Evolutionary conservation across 2,113 vertebrate genomes (phyloP).

Genomic region (Otis tarda): DNA sequence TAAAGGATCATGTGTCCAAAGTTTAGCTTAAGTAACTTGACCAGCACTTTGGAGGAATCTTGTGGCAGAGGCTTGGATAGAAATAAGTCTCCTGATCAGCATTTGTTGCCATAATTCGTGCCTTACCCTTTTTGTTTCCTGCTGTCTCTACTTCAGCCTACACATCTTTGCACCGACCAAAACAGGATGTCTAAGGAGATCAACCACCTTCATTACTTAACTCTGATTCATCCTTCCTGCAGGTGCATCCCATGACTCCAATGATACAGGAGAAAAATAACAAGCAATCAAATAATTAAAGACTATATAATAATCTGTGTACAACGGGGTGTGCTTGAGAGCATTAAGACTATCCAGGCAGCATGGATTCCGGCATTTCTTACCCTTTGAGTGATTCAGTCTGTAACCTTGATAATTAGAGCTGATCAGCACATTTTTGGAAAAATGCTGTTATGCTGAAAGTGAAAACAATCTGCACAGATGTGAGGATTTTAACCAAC

Average conservation of each 20-base stretch:
- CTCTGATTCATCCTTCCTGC: slow-evolving; percentile 31
- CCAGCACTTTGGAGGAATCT: neutral
- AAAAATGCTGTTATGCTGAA: slow-evolving; percentile 49
- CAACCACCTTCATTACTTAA: slow-evolving; percentile 1
- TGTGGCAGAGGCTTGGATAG: neutral
- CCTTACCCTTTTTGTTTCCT: neutral
- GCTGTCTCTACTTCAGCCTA: neutral
- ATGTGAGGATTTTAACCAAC: slow-evolving; percentile 47
- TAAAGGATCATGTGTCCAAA: neutral
- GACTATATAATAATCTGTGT: neutral
- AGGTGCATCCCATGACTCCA: slow-evolving; percentile 16
- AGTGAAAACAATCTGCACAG: neutral
- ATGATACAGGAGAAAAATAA: neutral
- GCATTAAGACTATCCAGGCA: slow-evolving; percentile 21
- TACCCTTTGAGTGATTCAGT: slow-evolving; percentile 52
- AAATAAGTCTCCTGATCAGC: neutral
- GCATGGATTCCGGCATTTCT: neutral
- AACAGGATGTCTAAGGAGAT: neutral
- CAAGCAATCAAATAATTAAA: slow-evolving; percentile 54
- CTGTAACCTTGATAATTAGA: slow-evolving; percentile 42
- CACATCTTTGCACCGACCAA: neutral
- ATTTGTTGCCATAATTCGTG: neutral
- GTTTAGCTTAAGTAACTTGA: neutral
- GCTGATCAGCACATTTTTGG: slow-evolving; percentile 48
- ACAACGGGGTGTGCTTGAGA: neutral